A percentile compares a stretch with the other conserved stretches of the same genome.
Evolutionary conservation across 2,113 vertebrate genomes (phyloP).

Genomic region (Burhinus oedicnemus): DNA sequence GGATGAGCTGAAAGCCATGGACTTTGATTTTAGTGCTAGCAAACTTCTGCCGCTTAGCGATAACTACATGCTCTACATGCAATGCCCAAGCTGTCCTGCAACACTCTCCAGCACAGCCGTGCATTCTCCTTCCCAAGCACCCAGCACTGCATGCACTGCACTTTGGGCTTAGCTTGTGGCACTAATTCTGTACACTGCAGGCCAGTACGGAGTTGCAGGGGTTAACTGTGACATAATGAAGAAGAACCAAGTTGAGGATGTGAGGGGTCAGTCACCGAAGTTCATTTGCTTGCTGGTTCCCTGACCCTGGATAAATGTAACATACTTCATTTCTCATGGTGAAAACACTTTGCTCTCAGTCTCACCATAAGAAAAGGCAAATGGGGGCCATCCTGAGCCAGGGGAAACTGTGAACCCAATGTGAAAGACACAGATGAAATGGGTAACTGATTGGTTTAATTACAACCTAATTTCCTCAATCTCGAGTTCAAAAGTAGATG

Average conservation of each 20-base stretch:
- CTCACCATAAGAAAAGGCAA: background rate
- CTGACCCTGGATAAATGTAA: background rate
- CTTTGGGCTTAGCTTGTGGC: background rate
- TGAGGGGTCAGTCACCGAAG: background rate
- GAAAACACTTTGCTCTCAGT: background rate
- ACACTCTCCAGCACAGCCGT: fast-evolving
- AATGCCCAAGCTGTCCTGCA: background rate
- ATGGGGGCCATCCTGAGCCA: background rate
- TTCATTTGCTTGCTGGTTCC: background rate
- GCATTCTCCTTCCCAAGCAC: background rate
- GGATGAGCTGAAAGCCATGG: background rate
- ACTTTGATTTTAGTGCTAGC: background rate
- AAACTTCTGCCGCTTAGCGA: background rate
- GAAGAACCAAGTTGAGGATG: background rate
- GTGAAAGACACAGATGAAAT: background rate
- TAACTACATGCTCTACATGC: background rate
- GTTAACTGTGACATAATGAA: background rate
- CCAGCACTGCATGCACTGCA: background rate
- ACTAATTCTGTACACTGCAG: background rate
- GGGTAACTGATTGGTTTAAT: slow-evolving; percentile 51
- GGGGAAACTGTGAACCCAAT: background rate
- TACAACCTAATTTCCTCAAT: slow-evolving; percentile 48
- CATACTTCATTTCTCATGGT: background rate
- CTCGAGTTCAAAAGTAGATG: slow-evolving; percentile 33
- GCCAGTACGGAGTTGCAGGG: background rate